Conservation (phyloP, 2,888 invertebrate genomes). For the Diplolepis rosae region DNA sequence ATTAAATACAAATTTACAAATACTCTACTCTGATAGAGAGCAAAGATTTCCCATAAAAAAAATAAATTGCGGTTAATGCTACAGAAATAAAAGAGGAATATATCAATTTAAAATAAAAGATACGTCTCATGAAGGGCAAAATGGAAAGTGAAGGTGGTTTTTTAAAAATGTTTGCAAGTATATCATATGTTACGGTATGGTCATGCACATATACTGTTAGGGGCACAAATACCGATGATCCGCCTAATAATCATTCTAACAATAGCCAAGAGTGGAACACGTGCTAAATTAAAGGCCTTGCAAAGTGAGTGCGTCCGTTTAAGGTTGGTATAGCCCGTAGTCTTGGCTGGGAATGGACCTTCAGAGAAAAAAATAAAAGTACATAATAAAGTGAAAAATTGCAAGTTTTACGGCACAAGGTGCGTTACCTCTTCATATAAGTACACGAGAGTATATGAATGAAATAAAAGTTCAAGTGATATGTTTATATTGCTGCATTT, state of each 20-base stretch:
- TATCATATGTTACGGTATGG: not conserved
- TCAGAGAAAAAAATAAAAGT: slow-evolving; percentile 43
- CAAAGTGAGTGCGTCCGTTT: slow-evolving; percentile 54
- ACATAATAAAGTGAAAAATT: slow-evolving; percentile 59
- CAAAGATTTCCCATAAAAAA: too few species aligned
- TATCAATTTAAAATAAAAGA: too few species aligned
- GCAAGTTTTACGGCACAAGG: slow-evolving; percentile 45
- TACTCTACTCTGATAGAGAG: too few species aligned
- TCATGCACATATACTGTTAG: slow-evolving; percentile 39
- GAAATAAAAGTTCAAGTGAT: not conserved
- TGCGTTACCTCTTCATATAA: not conserved
- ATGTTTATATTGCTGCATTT: not conserved
- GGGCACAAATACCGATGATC: slow-evolving; percentile 44
- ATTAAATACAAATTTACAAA: too few species aligned
- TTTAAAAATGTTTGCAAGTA: not conserved
- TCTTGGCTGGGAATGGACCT: slow-evolving; percentile 53
- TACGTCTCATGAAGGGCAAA: not conserved
- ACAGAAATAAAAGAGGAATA: too few species aligned
- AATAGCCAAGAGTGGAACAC: slow-evolving; percentile 67
- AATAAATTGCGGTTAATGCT: too few species aligned
- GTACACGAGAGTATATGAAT: not conserved
- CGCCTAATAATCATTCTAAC: slow-evolving; percentile 66
- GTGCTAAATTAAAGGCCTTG: slow-evolving; percentile 70
- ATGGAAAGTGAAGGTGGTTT: not conserved
- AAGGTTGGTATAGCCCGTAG: slow-evolving; percentile 48